Conservation (phyloP, 2,797 vertebrate species). For the Sphaeramia orbicularis region DNA sequence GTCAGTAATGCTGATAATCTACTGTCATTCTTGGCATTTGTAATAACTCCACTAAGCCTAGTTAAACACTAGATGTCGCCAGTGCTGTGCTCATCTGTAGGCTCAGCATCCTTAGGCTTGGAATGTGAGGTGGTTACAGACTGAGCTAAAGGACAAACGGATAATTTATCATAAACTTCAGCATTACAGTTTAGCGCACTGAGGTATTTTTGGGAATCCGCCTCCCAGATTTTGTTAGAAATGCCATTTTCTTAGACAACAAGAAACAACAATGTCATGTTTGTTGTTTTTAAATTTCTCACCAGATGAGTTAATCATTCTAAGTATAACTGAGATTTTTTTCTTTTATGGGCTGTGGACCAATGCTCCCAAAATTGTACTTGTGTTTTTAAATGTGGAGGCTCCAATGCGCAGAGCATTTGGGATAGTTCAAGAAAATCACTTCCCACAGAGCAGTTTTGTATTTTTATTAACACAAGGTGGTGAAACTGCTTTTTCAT, state of each 20-base stretch:
- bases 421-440: slow-evolving; percentile 5
- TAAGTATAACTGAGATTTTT: background rate
- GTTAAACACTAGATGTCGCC: slow-evolving; percentile 70
- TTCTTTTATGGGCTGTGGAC: slow-evolving; percentile 39
- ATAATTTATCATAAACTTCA: background rate
- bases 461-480: slow-evolving; percentile 13
- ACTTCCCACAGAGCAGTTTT: background rate
- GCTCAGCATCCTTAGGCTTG: background rate
- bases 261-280: slow-evolving; percentile 17
- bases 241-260: slow-evolving; percentile 3
- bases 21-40: slow-evolving; percentile 1
- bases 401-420: slow-evolving; percentile 15
- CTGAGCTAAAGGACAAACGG: background rate
- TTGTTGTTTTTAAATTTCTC: slow-evolving; percentile 3
- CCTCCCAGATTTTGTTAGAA: slow-evolving; percentile 21
- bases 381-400: slow-evolving; percentile 23
- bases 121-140: slow-evolving; percentile 4
- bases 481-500: slow-evolving; percentile 46
- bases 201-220: background rate
- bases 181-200: slow-evolving; percentile 26
- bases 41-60: slow-evolving; percentile 29
- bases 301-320: slow-evolving; percentile 8
- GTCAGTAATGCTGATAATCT: slow-evolving; percentile 2
- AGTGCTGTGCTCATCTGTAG: slow-evolving; percentile 16
- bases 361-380: slow-evolving; percentile 35